phyloP scores from a whole-genome alignment of 2,113 vertebrate genomes.

The Oncorhynchus tshawytscha region DNA sequence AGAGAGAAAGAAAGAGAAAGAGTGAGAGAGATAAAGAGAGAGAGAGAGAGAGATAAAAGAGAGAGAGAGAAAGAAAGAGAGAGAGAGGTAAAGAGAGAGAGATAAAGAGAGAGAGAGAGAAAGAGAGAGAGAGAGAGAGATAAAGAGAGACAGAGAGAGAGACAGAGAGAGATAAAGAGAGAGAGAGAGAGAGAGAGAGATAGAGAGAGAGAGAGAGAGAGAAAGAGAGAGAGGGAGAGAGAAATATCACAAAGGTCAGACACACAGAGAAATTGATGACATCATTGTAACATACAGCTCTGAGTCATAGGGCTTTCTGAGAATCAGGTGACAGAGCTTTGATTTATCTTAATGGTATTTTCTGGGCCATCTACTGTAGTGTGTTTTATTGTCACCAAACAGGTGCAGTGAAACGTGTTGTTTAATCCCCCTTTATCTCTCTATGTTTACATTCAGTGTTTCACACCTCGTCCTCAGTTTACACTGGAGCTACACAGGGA shows the following conservation, averaged over 20 bases:
- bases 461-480: neutral
- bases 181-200: neutral
- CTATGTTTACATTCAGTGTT: slow-evolving; percentile 10
- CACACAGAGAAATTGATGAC: neutral
- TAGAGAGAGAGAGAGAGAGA: too few species aligned
- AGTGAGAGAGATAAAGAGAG: neutral
- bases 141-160: neutral
- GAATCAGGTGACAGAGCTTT: neutral
- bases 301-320: slow-evolving; percentile 1
- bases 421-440: slow-evolving; percentile 1
- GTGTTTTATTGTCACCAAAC: neutral
- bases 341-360: slow-evolving; percentile 13
- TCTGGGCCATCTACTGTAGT: slow-evolving; percentile 11
- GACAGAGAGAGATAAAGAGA: too few species aligned
- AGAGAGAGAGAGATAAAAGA: neutral
- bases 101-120: neutral
- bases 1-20: neutral
- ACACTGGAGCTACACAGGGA: neutral
- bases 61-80: neutral
- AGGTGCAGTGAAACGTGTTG: neutral
- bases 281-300: too few species aligned
- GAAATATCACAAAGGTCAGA: neutral
- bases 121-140: neutral
- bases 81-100: neutral
- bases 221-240: neutral